Base-by-base conservation (phyloP, 2,113 vertebrate species). In the Rana temporaria region DNA sequence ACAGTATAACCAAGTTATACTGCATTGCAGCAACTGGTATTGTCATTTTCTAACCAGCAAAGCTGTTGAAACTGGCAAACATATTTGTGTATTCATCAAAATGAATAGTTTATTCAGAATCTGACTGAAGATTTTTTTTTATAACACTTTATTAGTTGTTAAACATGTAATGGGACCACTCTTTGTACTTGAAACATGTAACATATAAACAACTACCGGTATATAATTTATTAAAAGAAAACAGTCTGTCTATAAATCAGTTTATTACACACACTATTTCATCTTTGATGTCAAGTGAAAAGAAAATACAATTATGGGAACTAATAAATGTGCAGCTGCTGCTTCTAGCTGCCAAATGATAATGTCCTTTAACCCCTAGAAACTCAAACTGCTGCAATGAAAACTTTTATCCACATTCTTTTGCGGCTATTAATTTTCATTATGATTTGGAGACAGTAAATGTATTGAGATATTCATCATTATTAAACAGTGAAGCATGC, bases 381-480 rank as follows among this genome's bases (percentile, higher is more conserved):
- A 79, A 71, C 9, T 19, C 52, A 62, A 65, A 60, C 42, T 66
- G 53, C 30, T 55, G 55, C 32, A 53, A 74, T 66, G 22, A 59
- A 14, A 68, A 34, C n/a, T 68, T 76, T 76, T 57, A 48, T 48
- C 17, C 0, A 15, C 67, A 38, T 26, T 42, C 53, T 57, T 73
- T 64, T 69, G 30, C 52, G 16, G 69, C 70, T 78, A 79, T 84
- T 84, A 78, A 74, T 82, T 82, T 73, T 26, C 79, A 74, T 82
- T 82, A 74, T 26, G 69, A 74, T 38, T 72, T 82, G 55, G 15
- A 65, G 69, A 82, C 70, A 66, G 26, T n/a, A 26, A 1, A 65
- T 53, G 32, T 74, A 82, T 72, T 81, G 68, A 81, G 79, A 82
- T 74, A 82, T 82, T 65, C 79, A 82, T 73, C 79, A 82, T 73